Evolutionary conservation across 2,113 vertebrate species (phyloP).

Genomic region (Albula glossodonta): DNA sequence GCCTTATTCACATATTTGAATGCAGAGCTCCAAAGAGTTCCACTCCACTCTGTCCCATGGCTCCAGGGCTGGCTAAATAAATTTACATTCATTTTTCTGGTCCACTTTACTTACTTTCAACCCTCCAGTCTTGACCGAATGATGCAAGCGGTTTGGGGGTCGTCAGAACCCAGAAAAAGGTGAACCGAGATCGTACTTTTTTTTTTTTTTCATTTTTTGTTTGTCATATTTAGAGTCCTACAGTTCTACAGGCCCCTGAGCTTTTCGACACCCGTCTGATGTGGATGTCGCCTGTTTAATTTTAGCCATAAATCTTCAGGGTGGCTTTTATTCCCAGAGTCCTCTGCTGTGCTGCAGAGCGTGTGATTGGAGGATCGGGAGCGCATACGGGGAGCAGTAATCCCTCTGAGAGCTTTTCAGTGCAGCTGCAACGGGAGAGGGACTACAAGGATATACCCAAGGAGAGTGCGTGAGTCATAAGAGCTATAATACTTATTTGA

Average conservation of each 20-base stretch:
- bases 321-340: conserved; percentile 21
- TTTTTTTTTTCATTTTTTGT: neutral
- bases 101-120: neutral
- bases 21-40: neutral
- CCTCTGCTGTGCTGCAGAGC: conserved; percentile 20
- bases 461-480: neutral
- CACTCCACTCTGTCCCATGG: neutral
- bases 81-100: neutral
- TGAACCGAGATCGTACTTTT: neutral
- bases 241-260: neutral
- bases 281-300: neutral
- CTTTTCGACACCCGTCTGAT: conserved; percentile 1
- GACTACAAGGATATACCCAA: neutral
- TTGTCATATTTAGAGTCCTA: neutral
- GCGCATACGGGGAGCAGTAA: neutral
- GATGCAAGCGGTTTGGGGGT: neutral
- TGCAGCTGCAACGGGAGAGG: neutral
- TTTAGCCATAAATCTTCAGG: conserved; percentile 25
- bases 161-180: neutral
- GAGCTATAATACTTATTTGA: neutral
- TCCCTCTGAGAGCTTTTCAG: neutral
- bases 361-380: conserved; percentile 3
- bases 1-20: neutral
- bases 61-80: neutral
- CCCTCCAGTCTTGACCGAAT: neutral